Evolutionary conservation across 2,888 invertebrate genomes (phyloP).

Genomic region (Agrotis exclamationis): DNA sequence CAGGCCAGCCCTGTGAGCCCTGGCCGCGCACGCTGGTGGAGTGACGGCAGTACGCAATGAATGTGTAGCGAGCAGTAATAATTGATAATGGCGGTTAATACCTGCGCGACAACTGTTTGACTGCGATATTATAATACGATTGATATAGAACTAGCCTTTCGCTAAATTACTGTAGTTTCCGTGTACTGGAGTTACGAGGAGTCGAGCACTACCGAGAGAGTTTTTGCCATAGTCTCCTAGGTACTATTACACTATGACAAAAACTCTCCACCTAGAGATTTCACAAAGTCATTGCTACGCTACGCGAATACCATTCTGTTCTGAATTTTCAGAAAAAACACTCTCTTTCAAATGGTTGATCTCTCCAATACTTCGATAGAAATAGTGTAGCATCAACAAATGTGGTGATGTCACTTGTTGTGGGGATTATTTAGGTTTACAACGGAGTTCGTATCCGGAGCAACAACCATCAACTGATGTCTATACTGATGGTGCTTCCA

Average conservation of each 20-base stretch:
- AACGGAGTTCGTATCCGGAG: not conserved
- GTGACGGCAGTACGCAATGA: constrained; percentile 28
- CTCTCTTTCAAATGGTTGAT: not conserved
- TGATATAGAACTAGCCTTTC: not conserved
- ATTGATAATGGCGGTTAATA: constrained; percentile 27
- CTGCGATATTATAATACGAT: constrained; percentile 6
- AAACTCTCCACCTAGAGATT: no score
- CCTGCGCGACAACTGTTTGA: constrained; percentile 19
- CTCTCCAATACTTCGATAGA: no score
- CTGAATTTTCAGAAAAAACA: not conserved
- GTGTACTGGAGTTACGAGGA: no score
- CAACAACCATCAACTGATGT: not conserved
- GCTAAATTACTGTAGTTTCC: not conserved
- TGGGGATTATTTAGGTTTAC: not conserved
- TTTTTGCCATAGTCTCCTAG: no score
- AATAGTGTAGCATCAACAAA: not conserved
- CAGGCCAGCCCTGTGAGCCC: constrained; percentile 11
- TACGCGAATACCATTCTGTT: not conserved
- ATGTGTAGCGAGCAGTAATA: constrained; percentile 26
- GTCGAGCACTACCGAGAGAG: no score
- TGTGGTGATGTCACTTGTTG: not conserved
- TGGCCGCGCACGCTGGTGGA: not conserved
- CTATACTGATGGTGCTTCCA: no score
- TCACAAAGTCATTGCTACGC: no score
- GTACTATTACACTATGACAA: no score